Base-by-base conservation (phyloP, 2,113 vertebrate genomes). In the Arenaria interpres region DNA sequence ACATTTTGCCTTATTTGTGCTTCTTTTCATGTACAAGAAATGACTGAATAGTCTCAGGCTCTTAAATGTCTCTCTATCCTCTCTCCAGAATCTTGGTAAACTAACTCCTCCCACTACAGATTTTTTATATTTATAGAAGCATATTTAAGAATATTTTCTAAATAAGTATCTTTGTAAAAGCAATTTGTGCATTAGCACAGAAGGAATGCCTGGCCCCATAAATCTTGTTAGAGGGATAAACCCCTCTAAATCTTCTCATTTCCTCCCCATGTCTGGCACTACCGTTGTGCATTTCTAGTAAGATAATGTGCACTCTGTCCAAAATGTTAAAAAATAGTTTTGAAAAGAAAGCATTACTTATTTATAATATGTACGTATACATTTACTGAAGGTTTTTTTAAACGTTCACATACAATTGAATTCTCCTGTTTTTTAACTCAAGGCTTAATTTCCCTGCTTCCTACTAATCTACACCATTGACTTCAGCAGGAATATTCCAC, bases 151-250 rank as follows among this genome's bases (percentile, higher is more conserved):
- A 89, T 84, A 92, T 64, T 91, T 93, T 94, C 66, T 85, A 84
- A 90, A 19, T 71, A 69, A 68, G 22, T 39, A 81, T 20, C 25
- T 51, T 72, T 43, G 19, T 72, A 95, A 94, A 91, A 88, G 51
- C 37, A 88, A 63, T 96, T 92, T 41, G 64, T 91, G 68, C 45
- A 57, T 73, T 83, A 91, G 74, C 67, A 50, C 66, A 79, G 62
- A 87, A 25, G 57, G 33, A 77, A 79, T 66, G 45, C 66, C 35
- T 89, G 62, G 32, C 30, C 67, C 64, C 78, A 67, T 74, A 95
- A 95, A 96, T 92, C 76, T 68, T 59, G n/a, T 86, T 90, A 90
- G 41, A 93, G 25, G 41, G 71, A 93, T 86, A 93, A 97, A 74
- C 6, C 4, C 20, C 33, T 90, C 76, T 90, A 86, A 90, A 90